Conservation (phyloP, 2,888 invertebrate species). For the Tillus elongatus region DNA sequence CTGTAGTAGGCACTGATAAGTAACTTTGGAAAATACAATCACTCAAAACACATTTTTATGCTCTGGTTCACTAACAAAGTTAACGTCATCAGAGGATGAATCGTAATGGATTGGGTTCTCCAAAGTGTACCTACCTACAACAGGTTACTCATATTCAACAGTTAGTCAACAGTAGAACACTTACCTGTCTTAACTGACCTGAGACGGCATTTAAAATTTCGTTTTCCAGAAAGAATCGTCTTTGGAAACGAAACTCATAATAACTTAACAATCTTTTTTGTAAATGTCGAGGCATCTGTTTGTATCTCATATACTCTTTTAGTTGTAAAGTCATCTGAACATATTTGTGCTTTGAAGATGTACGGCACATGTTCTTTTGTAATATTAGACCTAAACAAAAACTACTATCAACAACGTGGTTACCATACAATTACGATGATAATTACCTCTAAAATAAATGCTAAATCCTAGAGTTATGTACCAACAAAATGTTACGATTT, state of each 20-base stretch:
- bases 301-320: conserved; percentile 50
- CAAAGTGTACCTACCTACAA: not conserved
- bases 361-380: no score
- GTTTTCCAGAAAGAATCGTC: conserved; percentile 49
- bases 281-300: conserved; percentile 46
- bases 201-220: conserved; percentile 47
- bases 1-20: no score
- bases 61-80: no score
- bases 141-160: not conserved
- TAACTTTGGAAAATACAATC: no score
- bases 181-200: conserved; percentile 40
- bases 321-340: conserved; percentile 47
- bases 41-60: no score
- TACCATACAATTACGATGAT: no score
- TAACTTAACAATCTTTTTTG: conserved; percentile 47
- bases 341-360: conserved; percentile 25
- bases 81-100: no score
- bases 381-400: no score
- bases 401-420: no score
- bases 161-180: no score
- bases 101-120: no score
- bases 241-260: conserved; percentile 51
- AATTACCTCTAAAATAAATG: conserved; percentile 1
- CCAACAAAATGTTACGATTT: not conserved
- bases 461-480: not conserved